Conservation (phyloP, 2,888 invertebrate genomes). For the Koerneria pararmatus region DNA sequence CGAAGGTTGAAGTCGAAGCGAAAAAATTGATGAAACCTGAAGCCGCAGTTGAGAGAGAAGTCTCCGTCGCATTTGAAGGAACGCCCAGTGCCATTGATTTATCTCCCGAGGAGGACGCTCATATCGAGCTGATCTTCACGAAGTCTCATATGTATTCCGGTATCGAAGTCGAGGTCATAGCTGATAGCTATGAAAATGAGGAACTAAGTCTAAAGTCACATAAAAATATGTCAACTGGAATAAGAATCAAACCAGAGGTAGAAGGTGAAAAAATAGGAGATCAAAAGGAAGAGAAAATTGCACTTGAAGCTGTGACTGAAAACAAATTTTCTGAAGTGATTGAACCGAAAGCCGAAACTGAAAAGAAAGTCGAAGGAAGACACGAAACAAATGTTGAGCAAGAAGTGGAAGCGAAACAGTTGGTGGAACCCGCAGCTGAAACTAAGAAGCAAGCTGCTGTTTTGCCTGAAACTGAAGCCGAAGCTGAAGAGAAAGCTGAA, state of each 20-base stretch:
- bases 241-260: neutral
- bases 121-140: constrained; percentile 21
- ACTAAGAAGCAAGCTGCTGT: constrained; percentile 11
- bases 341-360: neutral
- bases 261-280: neutral
- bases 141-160: constrained; percentile 13
- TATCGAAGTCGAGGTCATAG: constrained; percentile 26
- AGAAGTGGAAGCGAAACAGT: neutral
- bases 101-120: constrained; percentile 12
- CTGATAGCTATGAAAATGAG: constrained; percentile 17
- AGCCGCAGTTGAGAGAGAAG: constrained; percentile 2
- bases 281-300: constrained; percentile 10
- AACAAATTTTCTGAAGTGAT: constrained; percentile 22
- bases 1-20: constrained; percentile 11
- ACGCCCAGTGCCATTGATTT: too few species aligned
- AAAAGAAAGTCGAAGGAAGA: constrained; percentile 9
- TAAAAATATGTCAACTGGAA: neutral
- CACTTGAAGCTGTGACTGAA: constrained; percentile 7
- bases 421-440: constrained; percentile 12
- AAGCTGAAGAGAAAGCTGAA: neutral
- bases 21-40: neutral
- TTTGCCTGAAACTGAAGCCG: neutral
- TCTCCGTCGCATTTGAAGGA: neutral
- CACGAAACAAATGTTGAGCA: constrained; percentile 18
- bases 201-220: constrained; percentile 1